These are phyloP conservation scores for Amphiprion clarkii DNA, from an alignment of 2,797 vertebrate species.

Conservation along the genomic window DNA sequence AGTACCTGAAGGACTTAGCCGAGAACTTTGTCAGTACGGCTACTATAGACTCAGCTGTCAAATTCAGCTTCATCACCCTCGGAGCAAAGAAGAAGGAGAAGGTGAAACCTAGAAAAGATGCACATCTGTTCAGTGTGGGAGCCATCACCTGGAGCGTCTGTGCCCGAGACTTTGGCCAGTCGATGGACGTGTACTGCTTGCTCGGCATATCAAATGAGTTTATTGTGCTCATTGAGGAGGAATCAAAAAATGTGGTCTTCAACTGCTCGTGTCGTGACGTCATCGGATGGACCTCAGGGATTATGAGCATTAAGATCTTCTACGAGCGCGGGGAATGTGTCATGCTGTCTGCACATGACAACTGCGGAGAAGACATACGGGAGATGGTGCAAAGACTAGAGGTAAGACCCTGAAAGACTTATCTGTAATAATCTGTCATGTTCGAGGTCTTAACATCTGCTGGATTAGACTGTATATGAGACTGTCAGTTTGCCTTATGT, in stretches of 20 bases:
- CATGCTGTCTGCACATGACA: conserved; percentile 92
- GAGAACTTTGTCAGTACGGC: conserved; percentile 97
- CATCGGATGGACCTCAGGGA: conserved; percentile 97
- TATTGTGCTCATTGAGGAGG: conserved; percentile 95
- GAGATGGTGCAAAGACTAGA: conserved; percentile 95
- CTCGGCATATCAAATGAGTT: conserved; percentile 97
- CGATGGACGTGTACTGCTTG: conserved; percentile 92
- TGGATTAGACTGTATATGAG: conserved; percentile 22
- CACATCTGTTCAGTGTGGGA: conserved; percentile 92
- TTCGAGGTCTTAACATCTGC: conserved; percentile 27
- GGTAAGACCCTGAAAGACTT: conserved; percentile 82
- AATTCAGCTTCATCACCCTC: conserved; percentile 98
- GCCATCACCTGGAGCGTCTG: conserved; percentile 95
- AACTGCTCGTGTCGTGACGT: conserved; percentile 98
- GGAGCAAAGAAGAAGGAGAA: conserved; percentile 97
- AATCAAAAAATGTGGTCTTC: conserved; percentile 96
- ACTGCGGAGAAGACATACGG: conserved; percentile 91
- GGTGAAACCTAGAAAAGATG: conserved; percentile 92
- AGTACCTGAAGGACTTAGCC: conserved; percentile 96
- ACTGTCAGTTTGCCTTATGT: conserved; percentile 7
- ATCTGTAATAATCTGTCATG: conserved; percentile 34
- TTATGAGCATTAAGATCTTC: conserved; percentile 95
- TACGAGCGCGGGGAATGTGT: conserved; percentile 97
- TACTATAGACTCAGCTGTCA: conserved; percentile 93
- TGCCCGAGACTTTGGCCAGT: conserved; percentile 93